Base-by-base conservation (phyloP, 2,113 vertebrate genomes). In the Epinephelus fuscoguttatus region DNA sequence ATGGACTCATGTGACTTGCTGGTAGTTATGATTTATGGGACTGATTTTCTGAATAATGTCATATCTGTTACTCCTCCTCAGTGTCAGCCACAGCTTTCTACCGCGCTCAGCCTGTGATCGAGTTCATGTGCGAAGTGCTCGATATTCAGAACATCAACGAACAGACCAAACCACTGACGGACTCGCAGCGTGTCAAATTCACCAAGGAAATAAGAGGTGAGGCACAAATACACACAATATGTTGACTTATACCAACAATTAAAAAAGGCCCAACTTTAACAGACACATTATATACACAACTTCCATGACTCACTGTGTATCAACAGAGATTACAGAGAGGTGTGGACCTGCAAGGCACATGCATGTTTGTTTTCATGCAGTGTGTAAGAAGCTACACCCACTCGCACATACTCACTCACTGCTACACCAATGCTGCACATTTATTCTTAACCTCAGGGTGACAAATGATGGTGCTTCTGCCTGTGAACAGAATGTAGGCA, bases 161-260 rank as follows among this genome's bases (percentile, higher is more conserved):
- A 80, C 98, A 99, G 89, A 98, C 97, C 88, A 99, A 99, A 90
- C 98, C 98, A 37, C 96, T 99, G 73, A 99, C 98, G 0, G 98
- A 99, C 86, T 99, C 98, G 8, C 98, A 99, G 87, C 97, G 98
- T 53, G 98, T 99, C 92, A 99, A 99, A 86, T 99, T 99, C 96
- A 99, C 98, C 94, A 99, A 99, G 98, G 98, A 99, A 96, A 99
- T 99, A 88, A 95, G 98, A 97, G 98, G 98, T 99, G 87, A 83
- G 89, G 6, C 8, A 18, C 30, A 53, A 19, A 3, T n/a, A 17
- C 50, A 25, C 45, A 11, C 11, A 27, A 23, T n/a, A 50, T 15
- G 6, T 18, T 0, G 5, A 18, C 52, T 5, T 23, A 55, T 64
- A 14, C 11, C 21, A 12, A n/a, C 6, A 2, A 4, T 3, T 11